These are phyloP conservation scores for Nothura maculosa DNA, from an alignment of 2,797 vertebrate genomes.

Conservation along the genomic window DNA sequence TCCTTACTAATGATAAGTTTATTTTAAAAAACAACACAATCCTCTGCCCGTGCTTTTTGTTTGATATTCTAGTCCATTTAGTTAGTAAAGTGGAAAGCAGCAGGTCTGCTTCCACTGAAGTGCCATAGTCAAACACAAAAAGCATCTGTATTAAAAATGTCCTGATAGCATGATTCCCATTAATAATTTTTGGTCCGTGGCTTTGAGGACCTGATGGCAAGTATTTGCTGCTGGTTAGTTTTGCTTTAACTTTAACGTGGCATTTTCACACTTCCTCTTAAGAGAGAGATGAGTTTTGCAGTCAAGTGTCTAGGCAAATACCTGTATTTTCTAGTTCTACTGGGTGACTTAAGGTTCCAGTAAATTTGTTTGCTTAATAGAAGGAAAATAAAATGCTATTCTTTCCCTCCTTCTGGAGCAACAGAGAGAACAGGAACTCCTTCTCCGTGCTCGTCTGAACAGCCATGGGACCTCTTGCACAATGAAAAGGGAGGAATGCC, in stretches of 20 bases:
- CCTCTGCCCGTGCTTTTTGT: neutral
- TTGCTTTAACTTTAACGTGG: neutral
- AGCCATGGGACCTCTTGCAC: neutral
- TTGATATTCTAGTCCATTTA: neutral
- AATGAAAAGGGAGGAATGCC: neutral
- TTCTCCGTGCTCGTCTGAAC: neutral
- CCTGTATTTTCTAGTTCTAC: neutral
- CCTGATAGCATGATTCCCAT: neutral
- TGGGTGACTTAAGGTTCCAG: neutral
- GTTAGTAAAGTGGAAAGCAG: neutral
- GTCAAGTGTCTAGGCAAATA: neutral
- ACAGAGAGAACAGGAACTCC: neutral
- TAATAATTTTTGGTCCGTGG: neutral
- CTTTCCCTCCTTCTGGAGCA: neutral
- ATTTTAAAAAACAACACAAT: neutral
- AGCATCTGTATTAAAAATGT: neutral
- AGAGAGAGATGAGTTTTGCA: neutral
- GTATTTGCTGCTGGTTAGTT: neutral
- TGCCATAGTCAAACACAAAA: neutral
- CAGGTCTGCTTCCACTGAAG: constrained; percentile 4
- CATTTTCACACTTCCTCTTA: neutral
- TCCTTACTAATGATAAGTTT: neutral
- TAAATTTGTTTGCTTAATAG: neutral
- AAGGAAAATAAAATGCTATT: neutral
- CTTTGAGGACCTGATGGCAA: neutral